Conservation (phyloP, 1,140 invertebrate species). For the Drosophila virilis region DNA sequence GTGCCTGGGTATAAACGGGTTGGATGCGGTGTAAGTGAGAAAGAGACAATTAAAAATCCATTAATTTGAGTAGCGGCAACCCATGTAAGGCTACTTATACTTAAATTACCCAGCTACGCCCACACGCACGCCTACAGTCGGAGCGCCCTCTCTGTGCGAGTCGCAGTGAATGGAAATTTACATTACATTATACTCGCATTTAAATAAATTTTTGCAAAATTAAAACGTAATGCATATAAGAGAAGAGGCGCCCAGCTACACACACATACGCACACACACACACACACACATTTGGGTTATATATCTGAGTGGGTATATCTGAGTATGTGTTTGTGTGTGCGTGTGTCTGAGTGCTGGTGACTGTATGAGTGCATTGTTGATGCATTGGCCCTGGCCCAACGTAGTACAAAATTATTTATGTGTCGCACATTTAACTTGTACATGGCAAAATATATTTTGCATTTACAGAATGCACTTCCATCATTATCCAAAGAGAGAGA, state of each 20-base stretch:
- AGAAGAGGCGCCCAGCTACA: constrained; percentile 28
- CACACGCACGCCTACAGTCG: constrained; percentile 15
- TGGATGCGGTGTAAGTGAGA: constrained; percentile 71
- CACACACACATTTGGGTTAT: neutral
- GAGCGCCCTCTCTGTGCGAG: constrained; percentile 7
- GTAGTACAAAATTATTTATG: constrained; percentile 75
- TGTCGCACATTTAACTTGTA: constrained; percentile 79
- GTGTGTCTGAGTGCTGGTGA: neutral
- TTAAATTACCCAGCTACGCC: constrained; percentile 58
- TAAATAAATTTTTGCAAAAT: constrained; percentile 82
- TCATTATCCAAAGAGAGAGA: constrained; percentile 63
- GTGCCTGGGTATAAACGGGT: constrained; percentile 8
- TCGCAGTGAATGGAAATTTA: constrained; percentile 69
- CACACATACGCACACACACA: neutral
- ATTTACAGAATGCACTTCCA: constrained; percentile 81
- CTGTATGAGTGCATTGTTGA: constrained; percentile 58
- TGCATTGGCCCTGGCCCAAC: constrained; percentile 59
- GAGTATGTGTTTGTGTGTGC: constrained; percentile 7
- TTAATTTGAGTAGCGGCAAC: constrained; percentile 80
- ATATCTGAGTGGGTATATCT: constrained; percentile 10
- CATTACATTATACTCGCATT: constrained; percentile 81
- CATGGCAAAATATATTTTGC: constrained; percentile 81
- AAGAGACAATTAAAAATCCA: constrained; percentile 83
- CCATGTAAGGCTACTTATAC: constrained; percentile 75
- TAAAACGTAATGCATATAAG: constrained; percentile 75